Evolutionary conservation across 1,140 invertebrate genomes (phyloP).

Genomic region (Onthophagus taurus): DNA sequence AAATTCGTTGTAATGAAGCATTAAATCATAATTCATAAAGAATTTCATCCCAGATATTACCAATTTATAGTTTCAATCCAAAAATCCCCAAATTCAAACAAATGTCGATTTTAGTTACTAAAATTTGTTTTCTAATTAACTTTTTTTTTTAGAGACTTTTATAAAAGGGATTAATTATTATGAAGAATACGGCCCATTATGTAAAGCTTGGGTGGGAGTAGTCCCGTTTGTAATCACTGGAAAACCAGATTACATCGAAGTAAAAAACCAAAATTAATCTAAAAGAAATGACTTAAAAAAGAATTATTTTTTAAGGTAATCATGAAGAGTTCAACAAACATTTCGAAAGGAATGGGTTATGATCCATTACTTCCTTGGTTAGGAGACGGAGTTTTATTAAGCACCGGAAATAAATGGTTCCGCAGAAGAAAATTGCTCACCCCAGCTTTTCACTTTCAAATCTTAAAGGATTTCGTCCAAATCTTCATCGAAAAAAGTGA

Average conservation of each 20-base stretch:
- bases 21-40: too few species aligned
- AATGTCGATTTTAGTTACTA: too few species aligned
- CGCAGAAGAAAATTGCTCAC: constrained; percentile 70
- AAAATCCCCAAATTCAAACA: too few species aligned
- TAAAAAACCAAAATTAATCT: constrained; percentile 8
- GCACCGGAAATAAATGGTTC: constrained; percentile 56
- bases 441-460: constrained; percentile 83
- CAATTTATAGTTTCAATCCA: too few species aligned
- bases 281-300: not conserved
- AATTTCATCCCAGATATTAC: too few species aligned
- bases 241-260: constrained; percentile 30
- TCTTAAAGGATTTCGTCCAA: constrained; percentile 74
- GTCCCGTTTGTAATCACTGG: constrained; percentile 23
- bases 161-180: too few species aligned
- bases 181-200: constrained; percentile 23
- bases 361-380: constrained; percentile 46
- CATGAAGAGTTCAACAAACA: constrained; percentile 44
- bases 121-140: too few species aligned
- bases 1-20: too few species aligned
- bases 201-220: constrained; percentile 24
- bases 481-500: constrained; percentile 71
- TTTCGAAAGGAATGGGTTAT: constrained; percentile 50
- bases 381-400: constrained; percentile 41
- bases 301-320: constrained; percentile 30
- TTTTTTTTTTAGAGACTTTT: constrained; percentile 4